Evolutionary conservation across 2,888 invertebrate genomes (phyloP).

Genomic region (Eurytoma adleriae): DNA sequence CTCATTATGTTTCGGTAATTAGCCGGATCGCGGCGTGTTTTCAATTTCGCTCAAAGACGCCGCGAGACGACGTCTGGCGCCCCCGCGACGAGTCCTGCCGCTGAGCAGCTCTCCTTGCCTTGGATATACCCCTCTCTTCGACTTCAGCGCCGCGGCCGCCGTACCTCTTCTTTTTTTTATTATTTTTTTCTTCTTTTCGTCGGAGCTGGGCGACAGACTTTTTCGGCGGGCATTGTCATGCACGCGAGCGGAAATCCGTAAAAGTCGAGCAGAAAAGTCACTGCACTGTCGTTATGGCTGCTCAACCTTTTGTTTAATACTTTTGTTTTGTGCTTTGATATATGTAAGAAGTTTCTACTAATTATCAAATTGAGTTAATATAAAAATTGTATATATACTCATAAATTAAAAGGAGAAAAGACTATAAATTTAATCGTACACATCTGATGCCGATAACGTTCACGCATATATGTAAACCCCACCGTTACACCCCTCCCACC

Average conservation of each 20-base stretch:
- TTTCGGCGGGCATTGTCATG: not conserved
- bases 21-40: slow-evolving; percentile 74
- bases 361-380: no score
- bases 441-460: no score
- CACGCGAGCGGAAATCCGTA: slow-evolving; percentile 1
- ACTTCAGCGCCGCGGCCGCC: not conserved
- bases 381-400: no score
- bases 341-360: no score
- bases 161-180: not conserved
- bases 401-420: no score
- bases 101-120: not conserved
- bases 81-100: not conserved
- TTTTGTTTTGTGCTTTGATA: no score
- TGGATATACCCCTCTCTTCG: not conserved
- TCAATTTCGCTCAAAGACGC: slow-evolving; percentile 70
- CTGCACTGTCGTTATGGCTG: not conserved
- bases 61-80: slow-evolving; percentile 33
- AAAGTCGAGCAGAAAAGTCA: not conserved
- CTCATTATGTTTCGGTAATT: slow-evolving; percentile 76
- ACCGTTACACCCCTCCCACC: no score
- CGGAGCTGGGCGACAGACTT: not conserved
- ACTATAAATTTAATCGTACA: no score
- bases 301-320: no score
- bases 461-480: no score
- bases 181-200: not conserved